Evolutionary conservation across 2,888 invertebrate species (phyloP).

Genomic region (Catocala fraxini): DNA sequence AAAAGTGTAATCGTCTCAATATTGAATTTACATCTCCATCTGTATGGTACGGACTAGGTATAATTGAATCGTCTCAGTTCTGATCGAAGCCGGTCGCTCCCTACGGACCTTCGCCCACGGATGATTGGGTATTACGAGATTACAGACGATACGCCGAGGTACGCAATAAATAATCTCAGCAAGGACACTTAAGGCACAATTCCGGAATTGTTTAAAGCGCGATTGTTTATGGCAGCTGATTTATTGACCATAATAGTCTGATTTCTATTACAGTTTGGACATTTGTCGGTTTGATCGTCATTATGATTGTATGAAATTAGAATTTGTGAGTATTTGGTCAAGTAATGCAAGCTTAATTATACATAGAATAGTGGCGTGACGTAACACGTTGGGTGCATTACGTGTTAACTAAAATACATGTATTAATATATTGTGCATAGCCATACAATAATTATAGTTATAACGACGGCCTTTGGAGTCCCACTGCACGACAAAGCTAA

Average conservation of each 20-base stretch:
- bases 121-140: constrained; percentile 86
- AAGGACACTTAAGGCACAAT: constrained; percentile 28
- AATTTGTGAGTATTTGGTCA: too few relatives aligned
- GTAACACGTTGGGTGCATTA: too few relatives aligned
- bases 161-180: constrained; percentile 75
- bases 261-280: background rate
- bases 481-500: too few relatives aligned
- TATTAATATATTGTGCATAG: too few relatives aligned
- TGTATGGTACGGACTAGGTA: constrained; percentile 31
- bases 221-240: constrained; percentile 35
- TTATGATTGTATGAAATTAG: background rate
- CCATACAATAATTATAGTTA: too few relatives aligned
- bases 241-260: constrained; percentile 9
- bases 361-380: too few relatives aligned
- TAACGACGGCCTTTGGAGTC: too few relatives aligned
- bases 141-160: constrained; percentile 52
- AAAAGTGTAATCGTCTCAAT: constrained; percentile 37
- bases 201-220: constrained; percentile 39
- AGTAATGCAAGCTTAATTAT: too few relatives aligned
- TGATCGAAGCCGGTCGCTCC: constrained; percentile 55
- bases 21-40: constrained; percentile 59
- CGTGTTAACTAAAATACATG: too few relatives aligned
- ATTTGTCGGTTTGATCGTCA: background rate
- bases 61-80: constrained; percentile 61
- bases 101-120: constrained; percentile 56